Percentiles rank a stretch among this genome's conserved stretches.
Conservation (phyloP, 2,113 vertebrate species). For the Larimichthys crocea region DNA sequence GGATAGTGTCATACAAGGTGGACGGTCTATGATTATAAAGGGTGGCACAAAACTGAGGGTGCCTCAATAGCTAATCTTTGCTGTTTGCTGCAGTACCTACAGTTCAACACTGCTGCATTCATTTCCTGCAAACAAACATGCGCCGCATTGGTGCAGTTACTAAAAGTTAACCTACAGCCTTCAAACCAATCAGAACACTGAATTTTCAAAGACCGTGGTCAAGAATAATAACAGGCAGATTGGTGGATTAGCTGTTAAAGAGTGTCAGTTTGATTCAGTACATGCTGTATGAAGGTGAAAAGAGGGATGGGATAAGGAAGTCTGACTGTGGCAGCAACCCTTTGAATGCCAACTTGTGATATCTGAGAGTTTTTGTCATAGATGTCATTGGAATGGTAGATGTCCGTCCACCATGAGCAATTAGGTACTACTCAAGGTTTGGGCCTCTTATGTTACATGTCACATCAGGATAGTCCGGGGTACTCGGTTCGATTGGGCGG, state of each 20-base stretch:
- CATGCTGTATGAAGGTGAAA: not conserved
- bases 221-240: not conserved
- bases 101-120: not conserved
- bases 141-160: not conserved
- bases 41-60: no score
- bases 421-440: no score
- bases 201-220: no score
- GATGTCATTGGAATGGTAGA: no score
- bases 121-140: not conserved
- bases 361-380: not conserved
- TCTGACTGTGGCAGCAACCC: no score
- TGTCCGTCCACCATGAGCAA: no score
- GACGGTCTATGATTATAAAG: not conserved
- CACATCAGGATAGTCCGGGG: no score
- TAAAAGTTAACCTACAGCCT: not conserved
- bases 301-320: not conserved
- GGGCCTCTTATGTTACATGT: no score
- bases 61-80: not conserved
- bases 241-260: not conserved
- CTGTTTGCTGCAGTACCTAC: not conserved
- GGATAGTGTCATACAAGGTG: not conserved
- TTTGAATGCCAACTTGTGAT: not conserved
- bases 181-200: not conserved
- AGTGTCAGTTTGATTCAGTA: not conserved
- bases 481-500: no score